Base-by-base conservation (phyloP, 2,888 invertebrate species). In the Oconnorella tubifera region DNA sequence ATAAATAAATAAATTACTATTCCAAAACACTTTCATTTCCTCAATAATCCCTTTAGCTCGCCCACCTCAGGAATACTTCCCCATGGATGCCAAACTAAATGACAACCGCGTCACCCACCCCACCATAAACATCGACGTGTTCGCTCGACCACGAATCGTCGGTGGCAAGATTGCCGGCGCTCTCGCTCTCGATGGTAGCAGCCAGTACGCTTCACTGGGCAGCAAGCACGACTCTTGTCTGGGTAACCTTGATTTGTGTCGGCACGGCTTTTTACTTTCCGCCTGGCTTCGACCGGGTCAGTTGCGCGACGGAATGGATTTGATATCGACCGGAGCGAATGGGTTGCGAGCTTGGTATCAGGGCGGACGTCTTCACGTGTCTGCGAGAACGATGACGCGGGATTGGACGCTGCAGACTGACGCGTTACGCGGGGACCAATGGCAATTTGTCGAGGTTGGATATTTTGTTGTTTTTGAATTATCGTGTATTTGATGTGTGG, bases 391-490 rank as follows among this genome's bases (percentile, higher is more conserved):
- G 4, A 48, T 64, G 3, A 68, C 63, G 10, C 29, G 60, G 10
- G 59, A 62, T n/a, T 73, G 69, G 70, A 29, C 29, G 1, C 23
- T 68, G n/a, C 10, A 33, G 29, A 67, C 64, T 0, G 58, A 50
- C 23, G 50, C 61, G 31, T 32, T 72, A 25, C 68, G 72, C 3
- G 65, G 64, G 3, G 68, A 74, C 25, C 64, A 70, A n/a, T 80
- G 81, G 81, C 76, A 79, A 66, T 76, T 76, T 63, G 65, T 80
- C 31, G 81, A 81, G 65, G 62, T 79, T 10, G 33, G n/a, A n/a
- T 27, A 27, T 62, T 33, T 31, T n/a, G 56, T 32, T 56, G 56
- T 10, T n/a, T 23, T n/a, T 33, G 56, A 2, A 23, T 33, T 6
- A n/a, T 19, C 4, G 23, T 27, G 33, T 56, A 56, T 27, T 25